phyloP scores from a whole-genome alignment of 2,888 invertebrate species.

The Allolobophora icterica region DNA sequence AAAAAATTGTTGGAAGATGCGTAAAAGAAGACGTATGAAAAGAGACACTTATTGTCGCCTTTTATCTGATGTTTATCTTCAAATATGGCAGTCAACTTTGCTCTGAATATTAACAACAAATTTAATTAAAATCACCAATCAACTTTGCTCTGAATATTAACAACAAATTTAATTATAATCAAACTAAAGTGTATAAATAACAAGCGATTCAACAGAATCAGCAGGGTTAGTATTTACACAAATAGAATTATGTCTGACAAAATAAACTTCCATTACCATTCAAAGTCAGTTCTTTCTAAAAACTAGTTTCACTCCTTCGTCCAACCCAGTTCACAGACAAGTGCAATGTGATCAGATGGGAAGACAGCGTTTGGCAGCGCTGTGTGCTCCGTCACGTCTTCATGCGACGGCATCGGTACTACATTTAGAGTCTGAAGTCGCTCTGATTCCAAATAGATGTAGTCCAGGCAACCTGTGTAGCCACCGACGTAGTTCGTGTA shows the following conservation, averaged over 20 bases:
- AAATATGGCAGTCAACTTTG: neutral
- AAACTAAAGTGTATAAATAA: neutral
- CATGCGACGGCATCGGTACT: slow-evolving; percentile 80
- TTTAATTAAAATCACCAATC: neutral
- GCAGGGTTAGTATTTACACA: neutral
- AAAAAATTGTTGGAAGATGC: too few species aligned
- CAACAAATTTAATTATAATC: neutral
- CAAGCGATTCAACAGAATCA: neutral
- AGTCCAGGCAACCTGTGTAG: slow-evolving; percentile 88
- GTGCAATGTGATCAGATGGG: slow-evolving; percentile 91
- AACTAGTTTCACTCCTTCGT: neutral
- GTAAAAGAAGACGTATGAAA: too few species aligned
- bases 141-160: neutral
- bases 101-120: neutral
- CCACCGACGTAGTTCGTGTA: slow-evolving; percentile 84
- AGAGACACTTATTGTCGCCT: too few species aligned
- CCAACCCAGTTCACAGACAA: slow-evolving; percentile 70
- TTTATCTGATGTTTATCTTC: too few species aligned
- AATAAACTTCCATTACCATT: neutral
- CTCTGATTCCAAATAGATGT: slow-evolving; percentile 80
- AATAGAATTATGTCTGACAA: neutral
- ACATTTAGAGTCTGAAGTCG: slow-evolving; percentile 69
- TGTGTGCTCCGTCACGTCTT: slow-evolving; percentile 76
- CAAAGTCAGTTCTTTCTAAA: neutral
- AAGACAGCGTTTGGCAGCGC: slow-evolving; percentile 87